phyloP scores from a whole-genome alignment of 2,113 vertebrate species.

The Paedocypris sp. region DNA sequence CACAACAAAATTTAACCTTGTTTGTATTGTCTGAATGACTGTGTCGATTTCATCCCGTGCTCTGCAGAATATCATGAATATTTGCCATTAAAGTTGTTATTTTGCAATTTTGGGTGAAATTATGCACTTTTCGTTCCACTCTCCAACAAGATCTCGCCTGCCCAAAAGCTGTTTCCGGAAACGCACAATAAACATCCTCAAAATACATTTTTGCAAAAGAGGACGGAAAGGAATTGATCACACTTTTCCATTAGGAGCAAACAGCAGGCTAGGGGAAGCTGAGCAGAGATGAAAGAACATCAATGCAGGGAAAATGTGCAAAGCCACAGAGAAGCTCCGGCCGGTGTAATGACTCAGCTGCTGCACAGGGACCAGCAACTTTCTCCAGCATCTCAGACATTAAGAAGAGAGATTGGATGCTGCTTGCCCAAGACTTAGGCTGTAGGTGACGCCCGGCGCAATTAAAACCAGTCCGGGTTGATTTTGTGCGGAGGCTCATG shows the following conservation, averaged over 20 bases:
- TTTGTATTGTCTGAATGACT: too few relatives aligned
- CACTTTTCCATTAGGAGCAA: slow-evolving; percentile 11
- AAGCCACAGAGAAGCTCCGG: slow-evolving; percentile 24
- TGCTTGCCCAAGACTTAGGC: slow-evolving; percentile 9
- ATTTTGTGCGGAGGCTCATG: not conserved
- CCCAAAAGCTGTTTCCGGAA: not conserved
- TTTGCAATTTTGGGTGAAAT: slow-evolving; percentile 7
- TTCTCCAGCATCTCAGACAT: slow-evolving; percentile 20
- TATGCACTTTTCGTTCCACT: slow-evolving; percentile 6
- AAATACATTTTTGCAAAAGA: slow-evolving; percentile 13
- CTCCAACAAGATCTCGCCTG: not conserved
- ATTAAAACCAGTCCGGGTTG: slow-evolving; percentile 12
- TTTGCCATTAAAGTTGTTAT: not conserved
- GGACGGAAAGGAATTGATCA: slow-evolving; percentile 5
- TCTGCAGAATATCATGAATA: too few relatives aligned
- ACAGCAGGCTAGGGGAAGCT: not conserved
- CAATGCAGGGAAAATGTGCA: slow-evolving; percentile 5
- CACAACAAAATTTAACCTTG: too few relatives aligned
- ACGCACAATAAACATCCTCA: slow-evolving; percentile 17
- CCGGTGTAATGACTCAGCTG: slow-evolving; percentile 19
- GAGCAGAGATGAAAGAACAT: slow-evolving; percentile 21
- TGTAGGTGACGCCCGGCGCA: slow-evolving; percentile 9
- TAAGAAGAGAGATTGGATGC: not conserved
- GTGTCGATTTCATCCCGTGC: too few relatives aligned
- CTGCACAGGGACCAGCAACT: slow-evolving; percentile 14